Conservation (phyloP, 2,113 vertebrate genomes). For the Ictalurus furcatus region DNA sequence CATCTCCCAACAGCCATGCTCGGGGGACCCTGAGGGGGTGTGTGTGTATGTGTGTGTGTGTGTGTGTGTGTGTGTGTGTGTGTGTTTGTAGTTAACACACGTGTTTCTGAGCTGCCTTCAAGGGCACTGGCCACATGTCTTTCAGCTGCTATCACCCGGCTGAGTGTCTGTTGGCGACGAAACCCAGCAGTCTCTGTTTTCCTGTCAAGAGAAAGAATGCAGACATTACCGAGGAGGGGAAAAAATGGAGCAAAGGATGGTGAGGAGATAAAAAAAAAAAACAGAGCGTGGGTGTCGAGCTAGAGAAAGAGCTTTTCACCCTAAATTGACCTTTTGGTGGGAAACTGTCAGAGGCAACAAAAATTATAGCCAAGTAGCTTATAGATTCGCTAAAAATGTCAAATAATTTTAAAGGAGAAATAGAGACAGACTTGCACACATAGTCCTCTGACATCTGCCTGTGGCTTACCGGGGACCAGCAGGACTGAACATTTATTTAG, state of each 20-base stretch:
- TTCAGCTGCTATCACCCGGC: slow-evolving; percentile 26
- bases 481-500: not conserved
- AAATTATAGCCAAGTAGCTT: not conserved
- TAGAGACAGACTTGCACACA: not conserved
- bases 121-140: slow-evolving; percentile 33
- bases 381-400: too few species aligned
- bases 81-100: slow-evolving; percentile 49
- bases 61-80: slow-evolving; percentile 7
- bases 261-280: not conserved
- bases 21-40: slow-evolving; percentile 26
- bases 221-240: not conserved
- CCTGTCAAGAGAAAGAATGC: slow-evolving; percentile 28
- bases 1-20: not conserved
- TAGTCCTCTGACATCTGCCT: not conserved
- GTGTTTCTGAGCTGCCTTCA: slow-evolving; percentile 33
- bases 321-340: not conserved
- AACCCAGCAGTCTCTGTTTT: slow-evolving; percentile 24
- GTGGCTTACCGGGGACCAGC: not conserved
- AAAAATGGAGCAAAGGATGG: not conserved
- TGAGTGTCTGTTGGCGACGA: slow-evolving; percentile 12
- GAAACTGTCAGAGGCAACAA: not conserved
- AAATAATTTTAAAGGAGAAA: not conserved
- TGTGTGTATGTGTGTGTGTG: slow-evolving; percentile 1
- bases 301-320: not conserved
- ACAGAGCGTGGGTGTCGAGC: not conserved